Conservation (phyloP, 2,888 invertebrate species). For the Quadroppia sp. region DNA sequence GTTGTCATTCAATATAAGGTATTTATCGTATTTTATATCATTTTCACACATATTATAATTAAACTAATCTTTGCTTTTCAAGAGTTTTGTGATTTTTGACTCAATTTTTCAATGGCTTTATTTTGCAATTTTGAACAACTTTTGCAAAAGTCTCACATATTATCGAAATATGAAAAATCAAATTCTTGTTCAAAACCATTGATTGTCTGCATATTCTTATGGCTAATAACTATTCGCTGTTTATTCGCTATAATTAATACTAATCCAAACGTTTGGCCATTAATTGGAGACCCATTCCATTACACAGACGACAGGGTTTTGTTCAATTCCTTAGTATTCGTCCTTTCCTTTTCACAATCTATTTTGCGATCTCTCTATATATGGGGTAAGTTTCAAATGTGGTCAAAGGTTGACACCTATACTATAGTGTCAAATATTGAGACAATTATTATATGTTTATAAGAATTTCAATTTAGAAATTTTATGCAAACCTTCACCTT, state of each 20-base stretch:
- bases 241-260: background rate
- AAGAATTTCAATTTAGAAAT: too few relatives aligned
- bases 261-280: background rate
- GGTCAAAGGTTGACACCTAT: background rate
- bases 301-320: background rate
- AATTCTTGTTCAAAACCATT: background rate
- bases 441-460: too few relatives aligned
- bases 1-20: too few relatives aligned
- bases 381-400: background rate
- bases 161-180: background rate
- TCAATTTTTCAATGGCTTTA: too few relatives aligned
- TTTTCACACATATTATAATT: too few relatives aligned
- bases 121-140: too few relatives aligned
- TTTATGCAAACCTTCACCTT: too few relatives aligned
- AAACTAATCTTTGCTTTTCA: too few relatives aligned
- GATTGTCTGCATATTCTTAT: background rate
- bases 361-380: background rate
- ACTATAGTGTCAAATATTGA: too few relatives aligned
- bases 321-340: background rate
- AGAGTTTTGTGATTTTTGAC: too few relatives aligned
- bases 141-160: too few relatives aligned
- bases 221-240: background rate
- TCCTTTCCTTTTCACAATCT: background rate
- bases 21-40: too few relatives aligned
- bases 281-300: slow-evolving; percentile 8